A percentile compares a stretch with the other conserved stretches of the same genome.
phyloP scores from a whole-genome alignment of 2,797 vertebrate species.

The Falco columbarius region DNA sequence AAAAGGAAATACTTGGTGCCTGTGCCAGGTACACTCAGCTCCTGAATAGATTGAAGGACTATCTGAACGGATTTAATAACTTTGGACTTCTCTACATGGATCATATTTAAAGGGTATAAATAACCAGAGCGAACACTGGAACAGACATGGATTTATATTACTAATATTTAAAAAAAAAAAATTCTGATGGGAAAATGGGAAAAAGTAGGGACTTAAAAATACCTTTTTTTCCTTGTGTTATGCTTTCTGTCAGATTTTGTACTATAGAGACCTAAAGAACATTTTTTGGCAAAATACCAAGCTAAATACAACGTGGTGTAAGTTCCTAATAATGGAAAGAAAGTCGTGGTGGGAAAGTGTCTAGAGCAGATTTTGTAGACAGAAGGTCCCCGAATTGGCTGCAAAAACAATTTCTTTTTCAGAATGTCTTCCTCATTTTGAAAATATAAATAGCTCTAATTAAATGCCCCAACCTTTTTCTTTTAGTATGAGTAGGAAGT shows the following conservation, averaged over 20 bases:
- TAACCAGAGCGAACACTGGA: constrained; percentile 62
- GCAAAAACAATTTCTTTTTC: constrained; percentile 72
- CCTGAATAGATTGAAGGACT: constrained; percentile 51
- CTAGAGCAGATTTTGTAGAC: constrained; percentile 68
- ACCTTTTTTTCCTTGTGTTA: constrained; percentile 57
- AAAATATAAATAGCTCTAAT: constrained; percentile 71
- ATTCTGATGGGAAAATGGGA: constrained; percentile 70
- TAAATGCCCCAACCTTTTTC: constrained; percentile 49
- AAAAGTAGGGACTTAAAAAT: constrained; percentile 66
- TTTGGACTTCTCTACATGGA: constrained; percentile 46
- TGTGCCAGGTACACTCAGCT: constrained; percentile 58
- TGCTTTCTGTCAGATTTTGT: constrained; percentile 73
- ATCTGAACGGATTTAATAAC: constrained; percentile 56
- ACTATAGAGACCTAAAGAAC: constrained; percentile 64
- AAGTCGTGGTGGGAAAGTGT: constrained; percentile 74
- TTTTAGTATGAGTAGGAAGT: constrained; percentile 48
- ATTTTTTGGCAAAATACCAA: constrained; percentile 71
- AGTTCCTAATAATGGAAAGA: constrained; percentile 75
- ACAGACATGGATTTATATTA: constrained; percentile 59
- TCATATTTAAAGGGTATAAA: constrained; percentile 67
- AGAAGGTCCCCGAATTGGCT: constrained; percentile 63
- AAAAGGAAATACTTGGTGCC: constrained; percentile 39
- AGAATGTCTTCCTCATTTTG: constrained; percentile 66
- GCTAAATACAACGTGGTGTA: constrained; percentile 70
- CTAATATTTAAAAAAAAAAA: background rate